Percentiles rank a stretch among this genome's conserved stretches.
These are phyloP conservation scores for Nothoprocta pentlandii DNA, from an alignment of 2,113 vertebrate genomes.

Conservation along the genomic window DNA sequence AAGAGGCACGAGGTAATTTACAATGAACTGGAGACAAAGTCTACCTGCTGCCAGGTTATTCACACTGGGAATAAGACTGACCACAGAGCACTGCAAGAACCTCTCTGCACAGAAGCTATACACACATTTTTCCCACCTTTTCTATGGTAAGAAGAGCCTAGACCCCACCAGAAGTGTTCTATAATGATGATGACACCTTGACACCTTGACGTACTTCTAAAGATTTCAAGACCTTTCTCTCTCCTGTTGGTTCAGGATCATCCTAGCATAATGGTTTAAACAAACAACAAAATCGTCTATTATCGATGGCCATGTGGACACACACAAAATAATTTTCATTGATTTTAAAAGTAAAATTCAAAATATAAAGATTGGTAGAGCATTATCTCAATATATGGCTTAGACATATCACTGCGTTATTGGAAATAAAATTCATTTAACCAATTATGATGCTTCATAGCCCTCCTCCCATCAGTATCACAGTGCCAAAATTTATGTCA, in stretches of 20 bases:
- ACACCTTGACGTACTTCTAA: background rate
- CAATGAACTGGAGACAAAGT: background rate
- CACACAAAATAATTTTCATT: background rate
- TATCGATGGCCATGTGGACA: background rate
- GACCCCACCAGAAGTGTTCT: background rate
- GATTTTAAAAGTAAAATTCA: constrained; percentile 6
- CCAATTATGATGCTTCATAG: background rate
- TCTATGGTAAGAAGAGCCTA: background rate
- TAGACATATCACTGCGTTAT: background rate
- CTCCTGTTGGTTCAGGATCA: background rate
- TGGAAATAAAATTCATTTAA: constrained; percentile 26
- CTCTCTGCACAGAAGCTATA: background rate
- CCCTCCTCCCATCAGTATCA: background rate
- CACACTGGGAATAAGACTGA: background rate
- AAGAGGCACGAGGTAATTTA: background rate
- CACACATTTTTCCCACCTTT: background rate
- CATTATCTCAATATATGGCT: background rate
- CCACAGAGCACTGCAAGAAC: rapidly evolving
- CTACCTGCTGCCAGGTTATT: background rate
- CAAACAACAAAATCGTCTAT: background rate
- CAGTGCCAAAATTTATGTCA: background rate
- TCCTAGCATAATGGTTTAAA: background rate
- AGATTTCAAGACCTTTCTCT: background rate
- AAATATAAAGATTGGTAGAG: constrained; percentile 22
- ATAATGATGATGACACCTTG: background rate